Evolutionary conservation across 2,888 invertebrate genomes (phyloP).

Genomic region (Orthosia gracilis): DNA sequence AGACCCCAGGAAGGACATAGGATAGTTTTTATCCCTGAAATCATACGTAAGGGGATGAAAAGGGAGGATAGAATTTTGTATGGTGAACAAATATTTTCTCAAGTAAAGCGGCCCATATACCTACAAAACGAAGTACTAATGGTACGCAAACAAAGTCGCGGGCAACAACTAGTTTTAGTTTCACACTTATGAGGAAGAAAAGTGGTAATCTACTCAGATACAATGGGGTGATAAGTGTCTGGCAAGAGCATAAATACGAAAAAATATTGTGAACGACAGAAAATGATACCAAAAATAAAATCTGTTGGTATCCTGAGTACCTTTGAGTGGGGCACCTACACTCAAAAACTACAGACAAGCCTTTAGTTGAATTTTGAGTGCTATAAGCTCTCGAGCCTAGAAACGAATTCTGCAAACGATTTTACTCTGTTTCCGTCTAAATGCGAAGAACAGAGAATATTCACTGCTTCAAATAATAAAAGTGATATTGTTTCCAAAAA

Average conservation of each 20-base stretch:
- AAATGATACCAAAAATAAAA: background rate
- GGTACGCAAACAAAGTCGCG: no score
- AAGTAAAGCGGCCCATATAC: no score
- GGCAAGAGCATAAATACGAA: no score
- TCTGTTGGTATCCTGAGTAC: background rate
- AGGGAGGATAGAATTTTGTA: no score
- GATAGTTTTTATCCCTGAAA: no score
- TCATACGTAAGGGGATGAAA: no score
- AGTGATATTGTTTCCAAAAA: background rate
- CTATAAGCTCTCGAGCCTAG: slow-evolving; percentile 3
- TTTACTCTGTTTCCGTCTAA: slow-evolving; percentile 13
- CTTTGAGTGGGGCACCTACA: background rate
- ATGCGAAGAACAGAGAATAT: background rate
- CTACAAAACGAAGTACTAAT: no score
- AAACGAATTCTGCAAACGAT: slow-evolving; percentile 6
- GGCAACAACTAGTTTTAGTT: background rate
- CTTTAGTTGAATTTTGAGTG: background rate
- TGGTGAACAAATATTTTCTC: no score
- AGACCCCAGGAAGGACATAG: no score
- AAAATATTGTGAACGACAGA: no score
- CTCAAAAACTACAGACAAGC: background rate
- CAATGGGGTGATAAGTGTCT: background rate
- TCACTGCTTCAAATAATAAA: background rate
- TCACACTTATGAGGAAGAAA: background rate
- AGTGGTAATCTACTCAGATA: background rate